Base-by-base conservation (phyloP, 2,113 vertebrate species). In the Limanda limanda region DNA sequence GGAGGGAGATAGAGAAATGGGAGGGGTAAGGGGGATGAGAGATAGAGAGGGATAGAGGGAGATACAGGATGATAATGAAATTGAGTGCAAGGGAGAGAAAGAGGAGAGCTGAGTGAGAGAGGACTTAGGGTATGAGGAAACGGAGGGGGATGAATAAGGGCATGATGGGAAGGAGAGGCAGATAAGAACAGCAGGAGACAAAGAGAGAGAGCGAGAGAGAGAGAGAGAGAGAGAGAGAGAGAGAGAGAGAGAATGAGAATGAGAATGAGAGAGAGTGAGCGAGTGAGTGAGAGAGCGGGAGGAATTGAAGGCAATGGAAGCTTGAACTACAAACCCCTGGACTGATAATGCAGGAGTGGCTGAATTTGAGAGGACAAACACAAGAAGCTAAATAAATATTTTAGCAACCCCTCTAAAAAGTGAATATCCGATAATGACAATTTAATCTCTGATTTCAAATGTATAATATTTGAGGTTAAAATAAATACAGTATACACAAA, bases 231-330 rank as follows among this genome's bases (percentile, higher is more conserved):
- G 67, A 56, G 57, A 74, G 45, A 60, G 66, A 69, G 31, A 74
- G 52, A 60, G 67, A 52, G 64, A 74, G 47, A 60, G 65, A 74
- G 58, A 31, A 40, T 71, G 67, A 56, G 61, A 74, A 40, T 57
- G 45, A 60, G 66, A 71, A 4, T 71, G 52, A 60, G 67, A 52
- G 61, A 74, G 40, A 60, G 65, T 71, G 52, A 60, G 67, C 47
- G 61, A 74, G 40, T 57, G 65, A 71, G 57, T 24, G 54, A 74
- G 52, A 57, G 67, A 52, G 60, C 68, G 45, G 57, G 66, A 71
- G 95, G 94, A 90, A 82, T 6, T 51, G 42, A 55, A 77, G 63
- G 77, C 74, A 75, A 47, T 20, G 2, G 13, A 24, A 59, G 68
- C 20, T 70, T 71, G 60, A 71, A 83, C 71, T 69, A 81, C 75